Evolutionary conservation across 2,113 vertebrate genomes (phyloP).

Genomic region (Tonatia bakeri): DNA sequence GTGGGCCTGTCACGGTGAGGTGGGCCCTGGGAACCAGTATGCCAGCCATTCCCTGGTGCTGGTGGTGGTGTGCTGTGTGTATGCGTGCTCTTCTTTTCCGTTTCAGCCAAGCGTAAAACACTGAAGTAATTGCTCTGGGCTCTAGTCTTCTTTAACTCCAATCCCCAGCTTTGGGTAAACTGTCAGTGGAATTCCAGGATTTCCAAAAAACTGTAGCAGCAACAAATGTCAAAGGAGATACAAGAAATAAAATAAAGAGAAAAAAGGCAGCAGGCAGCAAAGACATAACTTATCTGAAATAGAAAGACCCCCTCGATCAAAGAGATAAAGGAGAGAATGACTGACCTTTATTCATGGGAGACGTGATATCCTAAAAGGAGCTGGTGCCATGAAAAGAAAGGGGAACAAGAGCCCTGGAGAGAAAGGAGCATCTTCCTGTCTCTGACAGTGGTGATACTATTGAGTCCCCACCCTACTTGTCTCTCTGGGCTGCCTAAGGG

Average conservation of each 20-base stretch:
- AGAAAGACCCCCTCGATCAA: background rate
- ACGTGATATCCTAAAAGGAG: background rate
- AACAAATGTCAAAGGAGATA: slow-evolving; percentile 41
- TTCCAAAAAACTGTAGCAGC: background rate
- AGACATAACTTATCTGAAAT: background rate
- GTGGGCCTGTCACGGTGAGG: background rate
- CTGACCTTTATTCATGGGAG: slow-evolving; percentile 33
- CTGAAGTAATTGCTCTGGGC: background rate
- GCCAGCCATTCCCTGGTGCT: background rate
- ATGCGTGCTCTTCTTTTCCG: background rate
- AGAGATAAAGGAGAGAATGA: slow-evolving; percentile 1
- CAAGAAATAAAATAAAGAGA: background rate
- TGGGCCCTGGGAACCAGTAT: background rate
- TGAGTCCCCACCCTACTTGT: background rate
- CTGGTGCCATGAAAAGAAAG: background rate
- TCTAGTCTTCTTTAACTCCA: background rate
- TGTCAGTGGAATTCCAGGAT: slow-evolving; percentile 7
- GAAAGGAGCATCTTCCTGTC: slow-evolving; percentile 10
- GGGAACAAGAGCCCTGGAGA: background rate
- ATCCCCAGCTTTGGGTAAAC: background rate
- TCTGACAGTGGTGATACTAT: background rate
- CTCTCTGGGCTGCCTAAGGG: background rate
- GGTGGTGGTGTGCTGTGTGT: background rate
- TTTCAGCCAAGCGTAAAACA: background rate
- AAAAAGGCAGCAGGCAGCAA: background rate